These are phyloP conservation scores for Elymnias hypermnestra DNA, from an alignment of 1,140 invertebrate species.

Conservation along the genomic window DNA sequence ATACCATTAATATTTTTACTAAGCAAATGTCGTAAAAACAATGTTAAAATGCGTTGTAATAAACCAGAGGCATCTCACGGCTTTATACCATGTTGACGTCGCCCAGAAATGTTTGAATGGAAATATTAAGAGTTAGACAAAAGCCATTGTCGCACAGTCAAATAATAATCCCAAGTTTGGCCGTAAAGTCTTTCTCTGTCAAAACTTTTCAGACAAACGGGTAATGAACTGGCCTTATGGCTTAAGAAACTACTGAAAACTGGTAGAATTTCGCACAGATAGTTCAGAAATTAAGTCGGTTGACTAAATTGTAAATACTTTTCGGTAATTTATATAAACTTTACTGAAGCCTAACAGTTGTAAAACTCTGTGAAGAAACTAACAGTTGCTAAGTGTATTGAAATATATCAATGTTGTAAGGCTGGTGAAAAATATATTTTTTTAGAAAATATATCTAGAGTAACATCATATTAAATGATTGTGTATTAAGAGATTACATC, in stretches of 20 bases:
- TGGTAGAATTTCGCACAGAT: neutral
- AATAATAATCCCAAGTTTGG: constrained; percentile 6
- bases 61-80: neutral
- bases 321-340: too few relatives aligned
- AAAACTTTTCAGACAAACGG: constrained; percentile 4
- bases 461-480: too few relatives aligned
- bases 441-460: too few relatives aligned
- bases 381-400: too few relatives aligned
- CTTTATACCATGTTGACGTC: neutral
- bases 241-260: constrained; percentile 2
- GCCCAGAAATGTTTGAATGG: constrained; percentile 2
- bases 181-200: constrained; percentile 4
- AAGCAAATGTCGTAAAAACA: too few relatives aligned
- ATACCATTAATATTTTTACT: too few relatives aligned
- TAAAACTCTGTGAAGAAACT: too few relatives aligned
- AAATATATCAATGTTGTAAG: too few relatives aligned
- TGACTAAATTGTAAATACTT: neutral
- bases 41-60: too few relatives aligned
- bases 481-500: too few relatives aligned
- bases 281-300: neutral
- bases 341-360: too few relatives aligned
- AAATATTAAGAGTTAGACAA: constrained; percentile 5
- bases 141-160: constrained; percentile 1
- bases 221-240: constrained; percentile 4
- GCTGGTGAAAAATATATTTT: too few relatives aligned